Evolutionary conservation across 1,140 invertebrate genomes (phyloP).

Genomic region (Maconellicoccus hirsutus): DNA sequence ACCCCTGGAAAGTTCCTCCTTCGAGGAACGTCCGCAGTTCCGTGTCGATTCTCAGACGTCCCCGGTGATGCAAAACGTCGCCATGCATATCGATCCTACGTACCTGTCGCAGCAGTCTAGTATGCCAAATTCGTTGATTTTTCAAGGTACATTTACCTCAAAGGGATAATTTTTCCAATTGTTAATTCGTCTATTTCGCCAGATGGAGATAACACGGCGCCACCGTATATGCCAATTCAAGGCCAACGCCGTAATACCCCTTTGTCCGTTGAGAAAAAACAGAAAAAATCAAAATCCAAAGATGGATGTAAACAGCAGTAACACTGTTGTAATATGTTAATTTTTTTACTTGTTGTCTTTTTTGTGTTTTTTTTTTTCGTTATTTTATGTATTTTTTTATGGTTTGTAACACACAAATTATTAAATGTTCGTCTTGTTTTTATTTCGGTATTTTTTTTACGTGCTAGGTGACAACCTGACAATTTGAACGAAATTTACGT

Average conservation of each 20-base stretch:
- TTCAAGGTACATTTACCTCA: slow-evolving; percentile 32
- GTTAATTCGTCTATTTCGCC: neutral
- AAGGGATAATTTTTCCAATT: slow-evolving; percentile 6
- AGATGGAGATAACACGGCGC: slow-evolving; percentile 36
- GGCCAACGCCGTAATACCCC: slow-evolving; percentile 50
- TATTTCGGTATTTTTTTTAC: no score
- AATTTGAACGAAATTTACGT: no score
- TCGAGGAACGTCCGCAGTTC: neutral
- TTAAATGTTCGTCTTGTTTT: neutral
- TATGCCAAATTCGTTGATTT: slow-evolving; percentile 30
- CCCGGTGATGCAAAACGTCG: slow-evolving; percentile 38
- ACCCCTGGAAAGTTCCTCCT: neutral
- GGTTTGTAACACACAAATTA: neutral
- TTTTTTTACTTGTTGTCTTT: neutral
- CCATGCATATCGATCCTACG: slow-evolving; percentile 47
- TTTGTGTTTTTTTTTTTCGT: neutral
- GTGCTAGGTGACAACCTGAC: no score
- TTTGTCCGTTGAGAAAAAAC: slow-evolving; percentile 29
- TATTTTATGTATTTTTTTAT: no score
- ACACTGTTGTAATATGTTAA: neutral
- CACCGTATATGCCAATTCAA: slow-evolving; percentile 68
- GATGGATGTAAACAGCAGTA: slow-evolving; percentile 23
- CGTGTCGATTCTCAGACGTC: neutral
- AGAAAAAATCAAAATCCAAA: slow-evolving; percentile 35
- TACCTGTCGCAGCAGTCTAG: slow-evolving; percentile 33